phyloP scores from a whole-genome alignment of 2,797 vertebrate genomes.

The Bovichtus variegatus region DNA sequence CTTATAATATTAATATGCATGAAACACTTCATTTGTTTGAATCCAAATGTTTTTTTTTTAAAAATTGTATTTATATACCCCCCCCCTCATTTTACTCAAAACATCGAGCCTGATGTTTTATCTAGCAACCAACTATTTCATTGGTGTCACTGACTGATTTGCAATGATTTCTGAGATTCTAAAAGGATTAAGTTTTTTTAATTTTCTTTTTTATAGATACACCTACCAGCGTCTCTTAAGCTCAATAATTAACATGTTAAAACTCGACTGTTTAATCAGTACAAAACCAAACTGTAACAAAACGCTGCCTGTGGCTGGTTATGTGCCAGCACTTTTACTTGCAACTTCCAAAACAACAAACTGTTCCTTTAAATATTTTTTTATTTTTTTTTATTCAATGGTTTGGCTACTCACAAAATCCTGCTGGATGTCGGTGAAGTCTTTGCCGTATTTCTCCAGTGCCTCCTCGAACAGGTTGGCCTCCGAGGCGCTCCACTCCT shows the following conservation, averaged over 20 bases:
- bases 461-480: conserved; percentile 98
- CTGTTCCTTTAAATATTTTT: not conserved
- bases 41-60: not conserved
- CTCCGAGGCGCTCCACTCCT: conserved; percentile 98
- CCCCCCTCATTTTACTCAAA: not conserved
- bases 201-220: too few relatives aligned
- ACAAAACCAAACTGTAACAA: not conserved
- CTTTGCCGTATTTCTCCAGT: conserved; percentile 97
- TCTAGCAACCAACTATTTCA: not conserved
- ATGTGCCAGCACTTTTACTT: not conserved
- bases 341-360: not conserved
- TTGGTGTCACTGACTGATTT: not conserved
- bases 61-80: too few relatives aligned
- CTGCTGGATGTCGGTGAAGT: conserved; percentile 98
- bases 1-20: not conserved
- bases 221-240: too few relatives aligned
- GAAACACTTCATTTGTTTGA: not conserved
- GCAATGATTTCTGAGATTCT: not conserved
- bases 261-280: not conserved
- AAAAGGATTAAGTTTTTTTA: too few relatives aligned
- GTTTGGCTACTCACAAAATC: conserved; percentile 92
- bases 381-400: too few relatives aligned
- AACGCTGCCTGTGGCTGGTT: not conserved
- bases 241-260: not conserved
- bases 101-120: not conserved